Evolutionary conservation across 2,888 invertebrate species (phyloP).

Genomic region (Cheilosia scutellata): DNA sequence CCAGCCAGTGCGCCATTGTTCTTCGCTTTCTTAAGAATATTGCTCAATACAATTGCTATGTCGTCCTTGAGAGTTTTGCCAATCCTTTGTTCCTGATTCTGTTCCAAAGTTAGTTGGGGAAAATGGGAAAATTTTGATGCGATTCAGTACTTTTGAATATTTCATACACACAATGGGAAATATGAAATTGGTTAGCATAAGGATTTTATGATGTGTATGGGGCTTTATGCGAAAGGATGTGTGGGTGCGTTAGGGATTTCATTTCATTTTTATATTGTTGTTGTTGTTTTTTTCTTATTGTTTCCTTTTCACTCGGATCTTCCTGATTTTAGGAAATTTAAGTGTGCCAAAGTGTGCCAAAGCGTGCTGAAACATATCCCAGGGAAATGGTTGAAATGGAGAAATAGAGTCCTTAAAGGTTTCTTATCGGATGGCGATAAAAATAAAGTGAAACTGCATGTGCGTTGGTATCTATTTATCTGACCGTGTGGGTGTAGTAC

Average conservation of each 20-base stretch:
- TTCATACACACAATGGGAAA: constrained; percentile 73
- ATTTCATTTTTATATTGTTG: constrained; percentile 41
- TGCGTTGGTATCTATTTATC: background rate
- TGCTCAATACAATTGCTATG: constrained; percentile 51
- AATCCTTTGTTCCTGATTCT: constrained; percentile 18
- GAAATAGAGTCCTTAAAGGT: constrained; percentile 8
- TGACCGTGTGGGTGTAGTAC: background rate
- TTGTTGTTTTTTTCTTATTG: constrained; percentile 3
- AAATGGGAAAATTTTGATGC: constrained; percentile 63
- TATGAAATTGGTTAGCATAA: constrained; percentile 74
- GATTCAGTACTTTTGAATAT: constrained; percentile 75
- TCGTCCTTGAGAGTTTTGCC: constrained; percentile 48
- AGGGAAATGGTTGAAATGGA: background rate
- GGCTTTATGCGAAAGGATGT: constrained; percentile 52
- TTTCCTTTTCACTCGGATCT: constrained; percentile 19
- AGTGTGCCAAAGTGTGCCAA: constrained; percentile 31
- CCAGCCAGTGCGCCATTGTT: constrained; percentile 1
- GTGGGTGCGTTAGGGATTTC: constrained; percentile 36
- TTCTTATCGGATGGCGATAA: constrained; percentile 16
- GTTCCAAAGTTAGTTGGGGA: constrained; percentile 34
- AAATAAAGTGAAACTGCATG: constrained; percentile 18
- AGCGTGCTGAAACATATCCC: constrained; percentile 11
- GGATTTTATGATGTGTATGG: constrained; percentile 71
- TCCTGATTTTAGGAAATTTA: constrained; percentile 37
- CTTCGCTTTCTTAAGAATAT: constrained; percentile 35